Conservation (phyloP, 2,888 invertebrate genomes). For the Cheilosia vernalis region DNA sequence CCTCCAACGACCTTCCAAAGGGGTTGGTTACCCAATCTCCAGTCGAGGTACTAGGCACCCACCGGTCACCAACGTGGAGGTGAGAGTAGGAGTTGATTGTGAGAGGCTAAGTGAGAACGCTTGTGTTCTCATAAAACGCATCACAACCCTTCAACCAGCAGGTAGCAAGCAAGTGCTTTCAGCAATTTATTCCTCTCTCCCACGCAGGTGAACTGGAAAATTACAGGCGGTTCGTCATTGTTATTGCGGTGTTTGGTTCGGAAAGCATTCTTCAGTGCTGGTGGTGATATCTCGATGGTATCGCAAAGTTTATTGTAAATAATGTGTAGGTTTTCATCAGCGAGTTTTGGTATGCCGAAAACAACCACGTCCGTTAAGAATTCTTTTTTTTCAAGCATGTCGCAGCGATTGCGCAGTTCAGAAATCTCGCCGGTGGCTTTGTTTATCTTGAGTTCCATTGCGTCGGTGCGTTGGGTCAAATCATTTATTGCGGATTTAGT, state of each 20-base stretch:
- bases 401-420: slow-evolving; percentile 11
- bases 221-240: slow-evolving; percentile 8
- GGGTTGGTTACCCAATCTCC: no score
- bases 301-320: neutral
- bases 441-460: slow-evolving; percentile 6
- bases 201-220: slow-evolving; percentile 9
- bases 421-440: slow-evolving; percentile 3
- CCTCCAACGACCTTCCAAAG: no score
- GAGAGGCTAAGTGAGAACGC: no score
- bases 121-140: no score
- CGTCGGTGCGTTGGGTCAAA: neutral
- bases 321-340: slow-evolving; percentile 8
- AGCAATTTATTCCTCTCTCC: slow-evolving; percentile 7
- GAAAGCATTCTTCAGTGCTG: slow-evolving; percentile 22
- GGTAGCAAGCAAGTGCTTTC: neutral
- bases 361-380: slow-evolving; percentile 20
- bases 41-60: no score
- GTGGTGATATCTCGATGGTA: slow-evolving; percentile 7
- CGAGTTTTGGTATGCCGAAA: slow-evolving; percentile 7
- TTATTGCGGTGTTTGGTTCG: slow-evolving; percentile 3
- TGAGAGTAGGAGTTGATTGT: no score
- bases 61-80: no score
- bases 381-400: slow-evolving; percentile 17
- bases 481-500: slow-evolving; percentile 3
- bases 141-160: no score